Base-by-base conservation (phyloP, 2,888 invertebrate genomes). In the Pimpla rufipes region DNA sequence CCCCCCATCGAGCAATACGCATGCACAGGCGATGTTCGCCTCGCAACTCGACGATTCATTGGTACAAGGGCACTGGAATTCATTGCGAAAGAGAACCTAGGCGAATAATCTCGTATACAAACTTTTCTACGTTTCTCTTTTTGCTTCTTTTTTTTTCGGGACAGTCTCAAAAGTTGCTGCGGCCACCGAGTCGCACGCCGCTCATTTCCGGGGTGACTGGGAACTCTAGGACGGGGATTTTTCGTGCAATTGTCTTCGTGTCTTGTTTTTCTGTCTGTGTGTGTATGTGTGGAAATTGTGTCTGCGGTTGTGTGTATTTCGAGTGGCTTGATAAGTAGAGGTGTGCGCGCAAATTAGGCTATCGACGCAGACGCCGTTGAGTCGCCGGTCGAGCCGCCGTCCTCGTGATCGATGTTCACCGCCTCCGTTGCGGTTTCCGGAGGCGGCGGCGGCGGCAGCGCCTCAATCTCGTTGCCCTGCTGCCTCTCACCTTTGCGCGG, bases 391-490 rank as follows among this genome's bases (percentile, higher is more conserved):
- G 88, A 88, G 81, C 79, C 84, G 47, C 85, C 85, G n/a, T 90
- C 90, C 47, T 92, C 89, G 7, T 89, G 86, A 85, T 92, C 90
- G 52, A 90, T 90, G 81, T 90, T 90, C 4, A 90, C 90, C 45
- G 91, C 90, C 83, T 92, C 93, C 16, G 88, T 89, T 21, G 91
- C 89, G 18, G 90, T 91, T 88, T 93, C 93, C n/a, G 90, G 87
- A 16, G 90, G 88, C 21, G 87, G 84, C 18, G 88, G 79, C 50
- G 87, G 79, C 16, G 86, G 59, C 52, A 64, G 62, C 10, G 37
- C 68, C 23, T 78, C 83, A 52, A 23, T 75, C 21, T 81, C 79
- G 37, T 42, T 73, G 8, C 29, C 29, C 8, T 68, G 74, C 11
- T 55, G 79, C 18, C 85, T 85, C 67, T 85, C 89, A 37, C 77